Evolutionary conservation across 2,797 vertebrate species (phyloP).

Genomic region (Chlorospingus flavigularis): DNA sequence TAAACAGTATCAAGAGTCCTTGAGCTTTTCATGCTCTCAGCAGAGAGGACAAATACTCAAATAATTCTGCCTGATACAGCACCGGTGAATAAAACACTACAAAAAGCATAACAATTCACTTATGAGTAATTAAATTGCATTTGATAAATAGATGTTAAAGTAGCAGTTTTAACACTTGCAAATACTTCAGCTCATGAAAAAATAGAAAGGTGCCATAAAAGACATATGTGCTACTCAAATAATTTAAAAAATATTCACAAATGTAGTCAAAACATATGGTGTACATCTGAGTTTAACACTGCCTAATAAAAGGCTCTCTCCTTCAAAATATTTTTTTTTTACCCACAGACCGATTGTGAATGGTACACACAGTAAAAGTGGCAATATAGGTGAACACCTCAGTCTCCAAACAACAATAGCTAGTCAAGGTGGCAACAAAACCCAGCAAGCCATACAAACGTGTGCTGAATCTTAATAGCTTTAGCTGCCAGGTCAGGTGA

Average conservation of each 20-base stretch:
- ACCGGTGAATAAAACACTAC: background rate
- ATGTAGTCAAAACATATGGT: background rate
- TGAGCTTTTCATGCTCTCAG: background rate
- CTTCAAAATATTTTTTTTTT: background rate
- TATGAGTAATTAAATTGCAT: background rate
- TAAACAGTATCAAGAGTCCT: background rate
- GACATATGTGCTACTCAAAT: background rate
- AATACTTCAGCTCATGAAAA: background rate
- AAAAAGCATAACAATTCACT: background rate
- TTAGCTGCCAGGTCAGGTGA: background rate
- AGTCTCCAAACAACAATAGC: background rate
- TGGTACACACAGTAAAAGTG: background rate
- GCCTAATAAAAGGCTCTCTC: background rate
- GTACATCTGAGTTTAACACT: background rate
- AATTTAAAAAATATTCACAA: background rate
- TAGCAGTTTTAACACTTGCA: background rate
- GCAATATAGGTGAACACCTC: background rate
- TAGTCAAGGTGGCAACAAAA: background rate
- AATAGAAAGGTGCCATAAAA: background rate
- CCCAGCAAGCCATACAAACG: background rate
- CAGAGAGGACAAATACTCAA: background rate
- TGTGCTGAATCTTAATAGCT: background rate
- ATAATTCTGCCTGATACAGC: background rate
- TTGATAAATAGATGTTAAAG: background rate
- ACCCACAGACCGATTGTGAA: background rate